phyloP scores from a whole-genome alignment of 1,140 invertebrate genomes.

The Oncopodura yosiiana region DNA sequence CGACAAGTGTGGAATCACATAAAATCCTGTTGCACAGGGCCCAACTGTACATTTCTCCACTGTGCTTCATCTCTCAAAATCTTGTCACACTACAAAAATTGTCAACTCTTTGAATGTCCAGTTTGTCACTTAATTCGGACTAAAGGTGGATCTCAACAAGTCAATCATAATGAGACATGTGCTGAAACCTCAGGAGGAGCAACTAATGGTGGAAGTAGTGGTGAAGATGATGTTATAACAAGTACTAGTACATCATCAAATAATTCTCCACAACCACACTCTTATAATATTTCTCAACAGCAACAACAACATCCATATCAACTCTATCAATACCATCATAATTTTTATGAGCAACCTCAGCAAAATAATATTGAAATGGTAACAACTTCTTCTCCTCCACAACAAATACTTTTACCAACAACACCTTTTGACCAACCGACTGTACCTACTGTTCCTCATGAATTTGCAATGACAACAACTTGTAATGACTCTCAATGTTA shows the following conservation, averaged over 20 bases:
- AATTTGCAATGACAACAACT: constrained; percentile 2
- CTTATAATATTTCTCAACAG: background rate
- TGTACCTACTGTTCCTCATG: background rate
- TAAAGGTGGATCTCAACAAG: constrained; percentile 7
- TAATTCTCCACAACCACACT: background rate
- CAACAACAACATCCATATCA: constrained; percentile 5
- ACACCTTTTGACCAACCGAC: no score
- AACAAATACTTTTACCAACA: no score
- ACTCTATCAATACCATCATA: background rate
- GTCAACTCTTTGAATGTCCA: constrained; percentile 2
- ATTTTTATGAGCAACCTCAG: no score
- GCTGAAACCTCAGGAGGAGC: background rate
- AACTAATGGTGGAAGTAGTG: background rate
- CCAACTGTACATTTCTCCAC: constrained; percentile 7
- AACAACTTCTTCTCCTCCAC: no score
- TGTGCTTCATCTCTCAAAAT: constrained; percentile 14
- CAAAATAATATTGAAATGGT: no score
- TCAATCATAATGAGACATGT: background rate
- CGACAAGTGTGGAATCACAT: constrained; percentile 16
- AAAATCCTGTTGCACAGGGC: background rate
- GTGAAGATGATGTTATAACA: background rate
- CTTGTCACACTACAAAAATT: constrained; percentile 17
- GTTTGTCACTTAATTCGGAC: constrained; percentile 9
- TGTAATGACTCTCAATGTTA: background rate
- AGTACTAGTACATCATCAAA: no score